Evolutionary conservation across 2,797 vertebrate species (phyloP).

Genomic region (Gallinago nigripennis): DNA sequence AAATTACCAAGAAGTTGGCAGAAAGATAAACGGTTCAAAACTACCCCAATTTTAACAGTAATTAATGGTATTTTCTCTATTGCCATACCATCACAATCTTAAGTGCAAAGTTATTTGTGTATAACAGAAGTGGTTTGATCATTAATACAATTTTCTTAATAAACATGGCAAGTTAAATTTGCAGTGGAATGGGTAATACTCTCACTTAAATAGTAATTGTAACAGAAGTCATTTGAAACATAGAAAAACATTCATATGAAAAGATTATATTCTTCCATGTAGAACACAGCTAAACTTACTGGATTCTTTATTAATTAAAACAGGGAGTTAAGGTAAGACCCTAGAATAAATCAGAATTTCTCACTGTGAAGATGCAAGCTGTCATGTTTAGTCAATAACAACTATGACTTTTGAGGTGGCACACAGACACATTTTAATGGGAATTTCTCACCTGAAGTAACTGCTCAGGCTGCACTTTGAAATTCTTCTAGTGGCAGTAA

Average conservation of each 20-base stretch:
- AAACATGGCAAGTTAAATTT: not conserved
- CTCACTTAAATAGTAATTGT: not conserved
- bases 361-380: not conserved
- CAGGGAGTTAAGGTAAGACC: not conserved
- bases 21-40: not conserved
- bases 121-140: not conserved
- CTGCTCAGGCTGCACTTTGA: not conserved
- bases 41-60: not conserved
- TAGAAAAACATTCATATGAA: not conserved
- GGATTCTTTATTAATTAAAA: not conserved
- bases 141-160: not conserved
- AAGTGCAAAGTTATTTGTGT: not conserved
- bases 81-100: not conserved
- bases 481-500: not conserved
- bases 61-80: not conserved
- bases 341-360: not conserved
- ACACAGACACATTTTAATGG: not conserved
- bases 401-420: not conserved
- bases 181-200: not conserved
- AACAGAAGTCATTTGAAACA: not conserved
- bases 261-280: not conserved
- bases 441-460: not conserved
- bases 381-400: accelerated
- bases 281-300: not conserved
- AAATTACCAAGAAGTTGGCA: not conserved